A percentile compares a stretch with the other conserved stretches of the same genome.
These are phyloP conservation scores for Aricia agestis DNA, from an alignment of 1,140 invertebrate species.

Conservation along the genomic window DNA sequence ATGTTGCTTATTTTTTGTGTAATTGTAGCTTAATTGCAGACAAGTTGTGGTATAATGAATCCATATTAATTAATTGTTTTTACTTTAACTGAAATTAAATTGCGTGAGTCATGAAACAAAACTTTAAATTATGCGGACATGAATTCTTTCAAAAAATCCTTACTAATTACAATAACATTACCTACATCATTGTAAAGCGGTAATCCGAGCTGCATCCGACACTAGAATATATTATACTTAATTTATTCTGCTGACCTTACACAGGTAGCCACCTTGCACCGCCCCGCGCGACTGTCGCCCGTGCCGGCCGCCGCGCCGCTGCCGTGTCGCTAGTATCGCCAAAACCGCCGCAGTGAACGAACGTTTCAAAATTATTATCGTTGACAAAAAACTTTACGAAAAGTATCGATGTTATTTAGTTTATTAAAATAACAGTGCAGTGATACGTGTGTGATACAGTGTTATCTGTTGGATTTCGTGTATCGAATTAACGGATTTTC, in stretches of 20 bases:
- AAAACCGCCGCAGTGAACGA: conserved; percentile 24
- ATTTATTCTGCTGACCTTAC: conserved; percentile 21
- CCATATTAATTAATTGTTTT: too few species aligned
- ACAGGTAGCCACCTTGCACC: conserved; percentile 21
- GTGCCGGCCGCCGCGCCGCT: neutral
- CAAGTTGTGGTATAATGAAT: too few species aligned
- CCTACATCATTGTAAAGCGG: too few species aligned
- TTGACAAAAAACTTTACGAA: conserved; percentile 46
- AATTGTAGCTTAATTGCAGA: too few species aligned
- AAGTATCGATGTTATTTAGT: conserved; percentile 52
- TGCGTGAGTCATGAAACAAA: too few species aligned
- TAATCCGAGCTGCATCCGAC: too few species aligned
- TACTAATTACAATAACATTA: too few species aligned
- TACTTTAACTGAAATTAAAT: too few species aligned
- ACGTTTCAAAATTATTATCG: conserved; percentile 34
- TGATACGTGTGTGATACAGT: conserved; percentile 42
- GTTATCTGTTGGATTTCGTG: conserved; percentile 25
- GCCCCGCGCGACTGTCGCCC: conserved; percentile 14
- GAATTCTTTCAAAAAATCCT: too few species aligned
- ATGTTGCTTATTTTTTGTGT: too few species aligned
- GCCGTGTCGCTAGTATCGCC: conserved; percentile 29
- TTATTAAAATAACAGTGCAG: conserved; percentile 42
- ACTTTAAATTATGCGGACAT: too few species aligned
- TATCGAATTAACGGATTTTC: conserved; percentile 38
- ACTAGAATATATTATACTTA: neutral